These are phyloP conservation scores for Sebastes oblongus DNA, from an alignment of 2,797 vertebrate genomes.

Conservation along the genomic window DNA sequence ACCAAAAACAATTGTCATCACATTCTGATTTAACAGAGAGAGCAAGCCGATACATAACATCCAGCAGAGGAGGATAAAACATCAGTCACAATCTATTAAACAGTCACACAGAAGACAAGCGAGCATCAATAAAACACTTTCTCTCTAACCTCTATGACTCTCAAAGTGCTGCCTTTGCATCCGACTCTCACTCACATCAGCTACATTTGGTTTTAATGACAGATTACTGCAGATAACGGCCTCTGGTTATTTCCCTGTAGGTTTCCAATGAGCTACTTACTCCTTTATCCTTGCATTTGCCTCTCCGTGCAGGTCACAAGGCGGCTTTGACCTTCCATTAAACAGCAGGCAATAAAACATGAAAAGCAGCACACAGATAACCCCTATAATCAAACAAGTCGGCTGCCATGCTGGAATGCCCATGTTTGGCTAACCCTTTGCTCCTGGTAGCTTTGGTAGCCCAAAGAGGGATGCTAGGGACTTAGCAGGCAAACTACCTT, in stretches of 20 bases:
- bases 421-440: slow-evolving; percentile 91
- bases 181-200: not conserved
- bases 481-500: slow-evolving; percentile 86
- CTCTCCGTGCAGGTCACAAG: slow-evolving; percentile 32
- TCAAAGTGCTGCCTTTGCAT: slow-evolving; percentile 6
- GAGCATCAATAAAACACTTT: not conserved
- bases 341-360: slow-evolving; percentile 66
- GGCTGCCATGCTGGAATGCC: slow-evolving; percentile 77
- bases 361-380: slow-evolving; percentile 71
- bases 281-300: slow-evolving; percentile 33
- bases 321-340: slow-evolving; percentile 55
- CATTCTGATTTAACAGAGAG: not conserved
- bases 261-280: slow-evolving; percentile 64
- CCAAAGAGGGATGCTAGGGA: slow-evolving; percentile 68
- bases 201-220: slow-evolving; percentile 19
- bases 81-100: not conserved
- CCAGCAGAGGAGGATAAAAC: not conserved
- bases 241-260: slow-evolving; percentile 23
- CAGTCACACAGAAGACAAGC: not conserved
- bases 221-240: slow-evolving; percentile 33
- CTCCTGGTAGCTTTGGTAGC: slow-evolving; percentile 68
- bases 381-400: slow-evolving; percentile 47
- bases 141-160: not conserved
- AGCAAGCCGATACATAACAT: rapidly evolving
- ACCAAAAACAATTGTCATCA: not conserved